A percentile compares a stretch with the other conserved stretches of the same genome.
These are phyloP conservation scores for Psittacula echo DNA, from an alignment of 2,797 vertebrate genomes.

Conservation along the genomic window DNA sequence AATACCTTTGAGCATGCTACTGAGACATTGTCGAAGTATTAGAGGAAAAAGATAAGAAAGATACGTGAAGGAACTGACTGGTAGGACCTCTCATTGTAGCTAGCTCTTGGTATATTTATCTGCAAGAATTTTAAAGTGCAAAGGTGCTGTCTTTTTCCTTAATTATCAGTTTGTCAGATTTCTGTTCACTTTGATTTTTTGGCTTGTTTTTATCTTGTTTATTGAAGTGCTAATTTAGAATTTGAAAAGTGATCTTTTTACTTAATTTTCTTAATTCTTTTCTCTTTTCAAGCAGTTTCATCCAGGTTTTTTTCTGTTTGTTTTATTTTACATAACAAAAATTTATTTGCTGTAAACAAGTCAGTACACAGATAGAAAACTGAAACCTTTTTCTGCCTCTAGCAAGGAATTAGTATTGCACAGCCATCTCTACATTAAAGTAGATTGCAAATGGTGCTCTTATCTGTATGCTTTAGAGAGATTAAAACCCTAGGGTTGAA, in stretches of 20 bases:
- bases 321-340: not conserved
- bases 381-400: not conserved
- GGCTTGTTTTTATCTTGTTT: not conserved
- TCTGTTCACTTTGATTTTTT: not conserved
- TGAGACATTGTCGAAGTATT: not conserved
- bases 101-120: not conserved
- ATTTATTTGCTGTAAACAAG: not conserved
- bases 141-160: not conserved
- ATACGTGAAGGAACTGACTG: not conserved
- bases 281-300: not conserved
- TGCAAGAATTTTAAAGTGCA: not conserved
- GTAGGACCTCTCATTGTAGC: not conserved
- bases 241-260: not conserved
- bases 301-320: fast-evolving
- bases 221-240: not conserved
- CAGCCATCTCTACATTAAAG: conserved; percentile 17
- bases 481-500: conserved; percentile 10
- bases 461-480: not conserved
- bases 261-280: not conserved
- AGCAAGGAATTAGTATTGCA: not conserved
- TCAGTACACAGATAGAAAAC: not conserved
- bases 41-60: not conserved
- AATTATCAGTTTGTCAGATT: not conserved
- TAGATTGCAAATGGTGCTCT: conserved; percentile 17
- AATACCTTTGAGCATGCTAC: not conserved